Evolutionary conservation across 2,888 invertebrate genomes (phyloP).

Genomic region (Ichneumon xanthorius): DNA sequence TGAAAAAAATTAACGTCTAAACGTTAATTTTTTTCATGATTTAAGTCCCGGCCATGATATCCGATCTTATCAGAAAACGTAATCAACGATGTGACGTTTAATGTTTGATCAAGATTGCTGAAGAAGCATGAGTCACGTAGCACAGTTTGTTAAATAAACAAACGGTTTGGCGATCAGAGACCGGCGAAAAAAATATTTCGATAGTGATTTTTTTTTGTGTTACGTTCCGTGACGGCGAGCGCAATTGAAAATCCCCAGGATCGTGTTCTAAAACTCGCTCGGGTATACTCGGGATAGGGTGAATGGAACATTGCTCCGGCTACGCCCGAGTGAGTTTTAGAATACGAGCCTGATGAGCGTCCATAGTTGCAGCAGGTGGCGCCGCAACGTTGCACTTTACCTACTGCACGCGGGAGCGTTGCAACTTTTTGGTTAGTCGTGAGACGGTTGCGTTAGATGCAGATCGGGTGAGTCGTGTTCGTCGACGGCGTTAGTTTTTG

Average conservation of each 20-base stretch:
- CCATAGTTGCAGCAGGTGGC: constrained; percentile 19
- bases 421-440: constrained; percentile 14
- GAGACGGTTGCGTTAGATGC: background rate
- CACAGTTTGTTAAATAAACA: background rate
- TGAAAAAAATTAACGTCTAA: no score
- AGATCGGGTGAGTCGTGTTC: background rate
- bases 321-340: background rate
- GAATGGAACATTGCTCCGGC: background rate
- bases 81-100: background rate
- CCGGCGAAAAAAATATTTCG: background rate
- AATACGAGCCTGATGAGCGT: background rate
- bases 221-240: background rate
- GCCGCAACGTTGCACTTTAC: constrained; percentile 4
- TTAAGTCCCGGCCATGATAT: background rate
- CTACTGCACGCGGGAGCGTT: background rate
- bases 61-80: background rate
- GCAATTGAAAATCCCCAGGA: background rate
- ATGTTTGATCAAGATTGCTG: constrained; percentile 28
- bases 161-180: background rate
- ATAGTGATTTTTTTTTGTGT: background rate
- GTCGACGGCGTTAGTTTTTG: background rate
- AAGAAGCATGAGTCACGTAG: background rate
- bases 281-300: background rate
- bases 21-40: background rate
- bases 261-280: background rate